Conservation (phyloP, 2,888 invertebrate genomes). For the Cylloceria caligata region DNA sequence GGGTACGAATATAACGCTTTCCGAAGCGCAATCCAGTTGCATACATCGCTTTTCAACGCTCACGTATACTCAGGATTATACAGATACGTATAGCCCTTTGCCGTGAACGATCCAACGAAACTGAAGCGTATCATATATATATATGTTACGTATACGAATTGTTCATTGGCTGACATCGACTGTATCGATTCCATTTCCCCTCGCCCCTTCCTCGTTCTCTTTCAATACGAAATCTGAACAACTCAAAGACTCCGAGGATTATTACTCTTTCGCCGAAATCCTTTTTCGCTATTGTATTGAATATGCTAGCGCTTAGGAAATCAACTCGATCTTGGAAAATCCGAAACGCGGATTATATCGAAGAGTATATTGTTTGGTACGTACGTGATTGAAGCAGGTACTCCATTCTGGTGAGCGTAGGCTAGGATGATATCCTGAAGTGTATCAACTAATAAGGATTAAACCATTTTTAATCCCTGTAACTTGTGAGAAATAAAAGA, state of each 20-base stretch:
- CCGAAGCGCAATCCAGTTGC: constrained; percentile 24
- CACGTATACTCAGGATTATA: constrained; percentile 11
- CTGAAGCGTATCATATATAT: constrained; percentile 13
- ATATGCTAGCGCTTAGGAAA: background rate
- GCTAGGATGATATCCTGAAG: background rate
- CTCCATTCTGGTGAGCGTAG: background rate
- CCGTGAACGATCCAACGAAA: constrained; percentile 5
- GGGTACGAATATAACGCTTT: constrained; percentile 32
- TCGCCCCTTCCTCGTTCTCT: background rate
- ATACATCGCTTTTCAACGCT: constrained; percentile 15
- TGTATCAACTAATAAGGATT: background rate
- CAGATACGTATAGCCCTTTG: constrained; percentile 14
- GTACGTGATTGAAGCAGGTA: background rate
- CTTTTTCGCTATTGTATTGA: constrained; percentile 29
- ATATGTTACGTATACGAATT: constrained; percentile 26
- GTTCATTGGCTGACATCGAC: constrained; percentile 20
- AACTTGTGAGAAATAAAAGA: background rate
- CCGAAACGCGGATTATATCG: constrained; percentile 9
- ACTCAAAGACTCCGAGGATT: constrained; percentile 54
- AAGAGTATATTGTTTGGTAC: constrained; percentile 22
- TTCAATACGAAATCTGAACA: constrained; percentile 47
- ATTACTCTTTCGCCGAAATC: constrained; percentile 47
- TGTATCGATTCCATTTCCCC: constrained; percentile 40
- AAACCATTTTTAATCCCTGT: background rate
- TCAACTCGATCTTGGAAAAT: constrained; percentile 15